A percentile compares a stretch with the other conserved stretches of the same genome.
phyloP scores from a whole-genome alignment of 2,888 invertebrate species.

The Tachystola acroxantha region DNA sequence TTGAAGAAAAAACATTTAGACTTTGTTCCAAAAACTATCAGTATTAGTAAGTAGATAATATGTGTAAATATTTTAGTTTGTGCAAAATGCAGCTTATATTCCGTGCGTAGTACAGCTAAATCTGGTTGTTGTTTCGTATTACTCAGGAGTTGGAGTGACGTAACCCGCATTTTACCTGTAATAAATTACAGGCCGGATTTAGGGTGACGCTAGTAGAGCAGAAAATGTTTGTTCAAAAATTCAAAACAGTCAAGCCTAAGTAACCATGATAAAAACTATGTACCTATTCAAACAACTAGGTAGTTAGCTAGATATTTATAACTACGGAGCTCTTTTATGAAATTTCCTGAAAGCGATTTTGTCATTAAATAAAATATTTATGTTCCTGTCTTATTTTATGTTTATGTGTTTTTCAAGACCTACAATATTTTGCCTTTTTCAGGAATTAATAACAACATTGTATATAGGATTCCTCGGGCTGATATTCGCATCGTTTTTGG shows the following conservation, averaged over 20 bases:
- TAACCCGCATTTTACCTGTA: conserved; percentile 1
- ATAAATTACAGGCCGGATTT: not conserved
- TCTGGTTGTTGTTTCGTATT: not conserved
- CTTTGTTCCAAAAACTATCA: too few species aligned
- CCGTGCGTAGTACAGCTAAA: too few species aligned
- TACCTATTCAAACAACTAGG: too few species aligned
- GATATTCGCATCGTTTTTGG: conserved; percentile 96
- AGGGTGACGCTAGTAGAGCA: not conserved
- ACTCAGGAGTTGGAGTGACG: not conserved
- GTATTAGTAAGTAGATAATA: too few species aligned
- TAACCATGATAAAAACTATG: too few species aligned
- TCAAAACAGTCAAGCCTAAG: not conserved
- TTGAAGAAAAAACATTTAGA: too few species aligned
- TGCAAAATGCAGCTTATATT: too few species aligned
- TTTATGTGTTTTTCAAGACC: not conserved
- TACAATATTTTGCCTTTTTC: conserved; percentile 41
- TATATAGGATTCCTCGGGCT: conserved; percentile 97
- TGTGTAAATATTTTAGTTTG: too few species aligned
- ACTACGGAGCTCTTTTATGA: too few species aligned
- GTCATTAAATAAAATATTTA: not conserved
- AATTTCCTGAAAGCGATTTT: too few species aligned
- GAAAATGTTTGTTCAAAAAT: not conserved
- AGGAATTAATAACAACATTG: conserved; percentile 96
- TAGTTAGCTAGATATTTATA: too few species aligned
- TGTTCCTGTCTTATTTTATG: conserved; percentile 1